Base-by-base conservation (phyloP, 1,140 invertebrate species). In the Heliconius hermathena region DNA sequence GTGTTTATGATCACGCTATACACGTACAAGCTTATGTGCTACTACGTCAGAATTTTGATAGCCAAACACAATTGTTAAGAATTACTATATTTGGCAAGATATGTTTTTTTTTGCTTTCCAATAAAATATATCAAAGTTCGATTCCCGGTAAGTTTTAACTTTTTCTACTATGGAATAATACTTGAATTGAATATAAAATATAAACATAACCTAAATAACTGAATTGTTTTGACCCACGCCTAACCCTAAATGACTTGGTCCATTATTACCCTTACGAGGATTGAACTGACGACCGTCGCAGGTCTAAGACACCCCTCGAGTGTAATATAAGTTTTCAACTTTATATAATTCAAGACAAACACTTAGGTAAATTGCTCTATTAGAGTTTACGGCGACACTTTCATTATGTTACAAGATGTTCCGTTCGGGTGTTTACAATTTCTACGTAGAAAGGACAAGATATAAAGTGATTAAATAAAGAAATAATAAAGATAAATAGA, bases 301-400 rank as follows among this genome's bases (percentile, higher is more conserved):
- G n/a, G 8, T 57, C 60, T 66, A 66, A 16, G n/a, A 26, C 3
- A 66, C 8, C 60, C 60, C 60, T 26, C 16, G 22, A 66, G 60
- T 11, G 3, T 26, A 66, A 5, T 66, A 66, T 26, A 66, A 66
- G 60, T 66, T 66, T 66, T 66, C 60, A 66, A 66, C 60, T 66
- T 57, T 66, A 66, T 66, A 66, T 66, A 66, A 26, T 9, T 2
- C 13, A 26, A 66, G 8, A 11, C 54, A 11, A 57, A 9, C 54
- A 26, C 60, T 66, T 66, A 66, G 60, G 26, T 26, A 66, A 66
- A 66, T 66, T 66, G 60, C 60, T 22, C 26, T 66, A 66, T 66
- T 66, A 66, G 22, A 66, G 60, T 66, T 66, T 66, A 66, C n/a
- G 60, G 13, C 22, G 22, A 29, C 11, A 29, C 22, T 66, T 66